Conservation (phyloP, 2,113 vertebrate genomes). For the Lampris incognitus region DNA sequence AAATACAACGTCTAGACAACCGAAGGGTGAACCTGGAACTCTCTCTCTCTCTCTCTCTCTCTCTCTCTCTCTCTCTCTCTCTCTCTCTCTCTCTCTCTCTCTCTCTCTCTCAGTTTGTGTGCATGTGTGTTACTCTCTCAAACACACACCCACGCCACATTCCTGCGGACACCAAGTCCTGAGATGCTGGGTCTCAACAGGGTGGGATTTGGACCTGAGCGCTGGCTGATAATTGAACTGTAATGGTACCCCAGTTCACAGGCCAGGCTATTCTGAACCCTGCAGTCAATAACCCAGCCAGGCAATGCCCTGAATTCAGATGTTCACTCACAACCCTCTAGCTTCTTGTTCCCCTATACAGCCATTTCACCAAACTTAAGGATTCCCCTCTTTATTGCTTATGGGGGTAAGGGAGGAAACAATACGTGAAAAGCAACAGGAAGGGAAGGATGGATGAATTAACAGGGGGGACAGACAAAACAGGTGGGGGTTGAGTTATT, state of each 20-base stretch:
- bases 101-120: no score
- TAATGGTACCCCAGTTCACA: slow-evolving; percentile 77
- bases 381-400: slow-evolving; percentile 53
- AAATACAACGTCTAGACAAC: no score
- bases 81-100: no score
- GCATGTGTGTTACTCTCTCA: neutral
- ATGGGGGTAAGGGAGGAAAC: slow-evolving; percentile 53
- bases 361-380: slow-evolving; percentile 48
- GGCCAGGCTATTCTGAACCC: slow-evolving; percentile 64
- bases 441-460: neutral
- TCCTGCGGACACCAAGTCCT: slow-evolving; percentile 70
- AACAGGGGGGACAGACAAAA: slow-evolving; percentile 6
- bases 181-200: slow-evolving; percentile 70
- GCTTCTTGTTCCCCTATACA: slow-evolving; percentile 21
- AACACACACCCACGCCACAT: slow-evolving; percentile 29
- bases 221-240: slow-evolving; percentile 78
- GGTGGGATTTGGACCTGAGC: slow-evolving; percentile 80
- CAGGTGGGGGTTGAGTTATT: neutral
- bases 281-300: slow-evolving; percentile 70
- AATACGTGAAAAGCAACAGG: slow-evolving; percentile 9
- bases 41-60: no score
- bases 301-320: slow-evolving; percentile 68
- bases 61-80: no score
- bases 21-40: no score
- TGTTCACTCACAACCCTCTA: slow-evolving; percentile 47